These are phyloP conservation scores for Leptarthrus brevirostris DNA, from an alignment of 2,888 invertebrate genomes.

Conservation along the genomic window DNA sequence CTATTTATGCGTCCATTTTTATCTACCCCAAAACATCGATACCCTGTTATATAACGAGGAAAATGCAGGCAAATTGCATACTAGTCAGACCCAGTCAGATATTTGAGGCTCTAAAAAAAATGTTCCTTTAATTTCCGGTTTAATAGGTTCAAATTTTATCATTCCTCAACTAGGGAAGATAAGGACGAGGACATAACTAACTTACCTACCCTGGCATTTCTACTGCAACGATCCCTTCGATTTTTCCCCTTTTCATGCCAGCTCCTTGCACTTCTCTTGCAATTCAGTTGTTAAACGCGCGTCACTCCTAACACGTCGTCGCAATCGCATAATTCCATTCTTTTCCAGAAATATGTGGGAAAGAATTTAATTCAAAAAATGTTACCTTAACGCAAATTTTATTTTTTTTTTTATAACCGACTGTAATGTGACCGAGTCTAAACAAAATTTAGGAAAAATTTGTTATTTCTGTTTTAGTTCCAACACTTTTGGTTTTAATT, in stretches of 20 bases:
- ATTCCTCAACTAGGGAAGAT: constrained; percentile 7
- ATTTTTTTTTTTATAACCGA: background rate
- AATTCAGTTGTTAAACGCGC: constrained; percentile 30
- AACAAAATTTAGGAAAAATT: background rate
- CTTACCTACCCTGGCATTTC: constrained; percentile 13
- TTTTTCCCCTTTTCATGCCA: constrained; percentile 4
- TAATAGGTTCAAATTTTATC: constrained; percentile 39
- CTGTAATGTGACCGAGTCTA: background rate
- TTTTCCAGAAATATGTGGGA: background rate
- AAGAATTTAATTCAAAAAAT: background rate
- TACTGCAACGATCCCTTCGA: background rate
- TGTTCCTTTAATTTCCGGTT: constrained; percentile 29
- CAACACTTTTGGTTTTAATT: background rate
- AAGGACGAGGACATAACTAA: constrained; percentile 12
- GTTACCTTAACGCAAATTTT: background rate
- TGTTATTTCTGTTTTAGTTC: background rate
- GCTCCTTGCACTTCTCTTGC: constrained; percentile 27
- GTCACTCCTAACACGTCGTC: constrained; percentile 12
- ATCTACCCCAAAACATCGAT: constrained; percentile 16
- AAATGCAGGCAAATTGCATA: constrained; percentile 42
- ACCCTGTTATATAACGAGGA: constrained; percentile 6
- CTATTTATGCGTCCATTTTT: background rate
- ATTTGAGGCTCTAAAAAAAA: background rate
- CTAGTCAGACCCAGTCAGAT: constrained; percentile 16
- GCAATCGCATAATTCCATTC: background rate